Conservation (phyloP, 2,797 vertebrate species). For the Rachycentron canadum region DNA sequence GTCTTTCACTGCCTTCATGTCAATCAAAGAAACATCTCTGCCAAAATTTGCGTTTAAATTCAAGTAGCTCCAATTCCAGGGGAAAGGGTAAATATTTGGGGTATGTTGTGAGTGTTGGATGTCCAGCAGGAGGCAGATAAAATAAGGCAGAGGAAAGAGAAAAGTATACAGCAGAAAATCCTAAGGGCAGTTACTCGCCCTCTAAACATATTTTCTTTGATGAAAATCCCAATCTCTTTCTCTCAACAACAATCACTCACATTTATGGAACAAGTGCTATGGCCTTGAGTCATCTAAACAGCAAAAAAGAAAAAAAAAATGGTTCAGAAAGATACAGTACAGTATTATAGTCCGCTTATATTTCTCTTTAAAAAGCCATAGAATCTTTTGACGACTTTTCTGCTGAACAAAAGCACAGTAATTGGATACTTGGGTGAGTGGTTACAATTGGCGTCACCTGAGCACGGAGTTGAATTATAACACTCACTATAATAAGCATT, state of each 20-base stretch:
- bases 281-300: neutral
- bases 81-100: neutral
- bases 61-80: constrained; percentile 4
- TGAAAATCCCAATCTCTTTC: neutral
- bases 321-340: neutral
- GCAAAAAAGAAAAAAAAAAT: too few species aligned
- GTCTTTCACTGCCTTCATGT: constrained; percentile 13
- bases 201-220: neutral
- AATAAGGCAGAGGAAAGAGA: neutral
- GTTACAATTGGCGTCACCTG: neutral
- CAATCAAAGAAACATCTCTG: constrained; percentile 33
- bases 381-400: constrained; percentile 12
- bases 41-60: neutral
- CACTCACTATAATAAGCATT: too few species aligned
- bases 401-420: constrained; percentile 16
- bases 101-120: neutral
- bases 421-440: constrained; percentile 32
- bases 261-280: neutral
- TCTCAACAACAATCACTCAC: neutral
- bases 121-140: neutral
- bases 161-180: neutral
- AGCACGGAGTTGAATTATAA: constrained; percentile 25
- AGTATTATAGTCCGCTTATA: neutral
- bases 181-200: neutral
- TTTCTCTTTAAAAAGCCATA: constrained; percentile 5